Percentiles rank a stretch among this genome's conserved stretches.
Evolutionary conservation across 2,888 invertebrate genomes (phyloP).

Genomic region (Tenthredo livida): DNA sequence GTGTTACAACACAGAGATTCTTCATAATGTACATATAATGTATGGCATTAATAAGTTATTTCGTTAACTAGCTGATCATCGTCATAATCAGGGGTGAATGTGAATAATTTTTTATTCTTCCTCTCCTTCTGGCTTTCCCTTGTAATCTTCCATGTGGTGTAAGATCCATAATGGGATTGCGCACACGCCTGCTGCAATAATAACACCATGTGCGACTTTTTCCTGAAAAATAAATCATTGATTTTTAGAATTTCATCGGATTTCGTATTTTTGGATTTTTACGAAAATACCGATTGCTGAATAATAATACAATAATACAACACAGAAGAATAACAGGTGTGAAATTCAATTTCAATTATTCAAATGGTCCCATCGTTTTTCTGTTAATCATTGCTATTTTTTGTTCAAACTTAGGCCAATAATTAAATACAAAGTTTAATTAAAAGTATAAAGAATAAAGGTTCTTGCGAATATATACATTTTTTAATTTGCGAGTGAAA

Average conservation of each 20-base stretch:
- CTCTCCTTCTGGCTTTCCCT: conserved; percentile 23
- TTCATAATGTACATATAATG: conserved; percentile 25
- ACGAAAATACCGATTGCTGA: neutral
- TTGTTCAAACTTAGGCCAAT: neutral
- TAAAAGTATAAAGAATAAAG: neutral
- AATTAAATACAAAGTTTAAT: neutral
- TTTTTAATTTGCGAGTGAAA: neutral
- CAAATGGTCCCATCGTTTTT: neutral
- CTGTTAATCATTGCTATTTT: neutral
- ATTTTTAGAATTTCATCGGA: neutral
- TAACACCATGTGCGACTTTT: conserved; percentile 52
- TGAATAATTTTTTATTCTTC: neutral
- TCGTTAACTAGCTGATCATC: conserved; percentile 33
- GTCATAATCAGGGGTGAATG: neutral
- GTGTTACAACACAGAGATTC: conserved; percentile 44
- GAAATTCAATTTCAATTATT: neutral
- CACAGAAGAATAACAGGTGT: neutral
- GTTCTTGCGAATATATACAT: neutral
- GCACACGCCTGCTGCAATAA: conserved; percentile 13
- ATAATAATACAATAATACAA: neutral
- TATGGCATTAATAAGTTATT: conserved; percentile 40
- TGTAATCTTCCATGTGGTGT: conserved; percentile 50
- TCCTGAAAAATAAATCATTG: conserved; percentile 46
- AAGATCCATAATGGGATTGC: conserved; percentile 45
- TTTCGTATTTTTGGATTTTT: too few species aligned